Base-by-base conservation (phyloP, 2,113 vertebrate genomes). In the Poicephalus gulielmi region DNA sequence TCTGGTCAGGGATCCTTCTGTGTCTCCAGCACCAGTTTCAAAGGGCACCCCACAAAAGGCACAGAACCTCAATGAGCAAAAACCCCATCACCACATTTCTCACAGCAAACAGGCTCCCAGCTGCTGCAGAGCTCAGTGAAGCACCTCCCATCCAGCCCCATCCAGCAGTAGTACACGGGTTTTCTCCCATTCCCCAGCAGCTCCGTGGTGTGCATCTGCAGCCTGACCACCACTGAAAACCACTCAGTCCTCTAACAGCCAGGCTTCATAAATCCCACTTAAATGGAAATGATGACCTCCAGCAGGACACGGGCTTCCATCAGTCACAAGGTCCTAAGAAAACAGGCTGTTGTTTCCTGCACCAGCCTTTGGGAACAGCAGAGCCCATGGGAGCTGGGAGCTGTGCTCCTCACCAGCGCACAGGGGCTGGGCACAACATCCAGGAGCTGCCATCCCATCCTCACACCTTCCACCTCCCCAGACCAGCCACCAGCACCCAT, bases 201-300 rank as follows among this genome's bases (percentile, higher is more conserved):
- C 75, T 80, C 63, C 8, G 0, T 10, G 27, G 44, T 1, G 25
- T 3, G 7, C 7, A 11, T 11, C 41, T 63, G 64, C 49, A 50
- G 59, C 55, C 78, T 47, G 22, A 69, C 12, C 37, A 30, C 9
- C 49, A 13, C 50, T 11, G 5, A 23, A 55, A 63, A 2, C 2
- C n/a, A 30, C 6, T 0, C 0, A 2, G 50, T 13, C 33, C 28
- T 59, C 43, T 15, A n/a, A 23, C 39, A 83, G 44, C 8, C 79
- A 28, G 39, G 73, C 92, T 86, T 50, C 73, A 79, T 53, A 89
- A 94, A 62, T 13, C 49, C 83, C 35, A 50, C 60, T 44, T 79
- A 63, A 91, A 83, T 69, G 92, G 82, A 90, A 96, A 95, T 83
- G 78, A 70, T 93, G 96, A 95, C 94, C 88, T 95, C 92, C 84